These are phyloP conservation scores for Drosophila infuscata DNA, from an alignment of 2,888 invertebrate genomes.

Conservation along the genomic window DNA sequence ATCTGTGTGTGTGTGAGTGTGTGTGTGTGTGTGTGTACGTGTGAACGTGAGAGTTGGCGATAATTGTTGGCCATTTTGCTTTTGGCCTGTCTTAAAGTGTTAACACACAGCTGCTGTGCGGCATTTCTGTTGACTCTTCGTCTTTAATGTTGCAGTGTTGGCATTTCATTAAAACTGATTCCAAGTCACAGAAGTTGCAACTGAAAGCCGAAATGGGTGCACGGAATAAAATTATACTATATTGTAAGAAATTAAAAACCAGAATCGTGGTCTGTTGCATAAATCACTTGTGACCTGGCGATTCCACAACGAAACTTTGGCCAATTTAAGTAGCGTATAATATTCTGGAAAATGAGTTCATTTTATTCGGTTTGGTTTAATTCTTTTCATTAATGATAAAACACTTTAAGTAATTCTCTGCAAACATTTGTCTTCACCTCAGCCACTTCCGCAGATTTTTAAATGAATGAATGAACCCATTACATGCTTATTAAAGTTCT, in stretches of 20 bases:
- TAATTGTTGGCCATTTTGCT: conserved; percentile 47
- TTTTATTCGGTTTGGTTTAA: not conserved
- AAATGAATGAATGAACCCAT: conserved; percentile 29
- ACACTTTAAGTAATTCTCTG: conserved; percentile 28
- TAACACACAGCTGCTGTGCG: conserved; percentile 11
- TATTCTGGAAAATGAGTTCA: no score
- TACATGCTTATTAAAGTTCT: conserved; percentile 22
- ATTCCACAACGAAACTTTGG: conserved; percentile 8
- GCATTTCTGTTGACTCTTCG: conserved; percentile 10
- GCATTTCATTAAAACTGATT: conserved; percentile 65
- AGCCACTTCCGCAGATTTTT: conserved; percentile 25
- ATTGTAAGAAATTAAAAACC: conserved; percentile 27
- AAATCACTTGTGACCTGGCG: conserved; percentile 31
- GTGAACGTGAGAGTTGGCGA: conserved; percentile 4
- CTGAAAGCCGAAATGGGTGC: conserved; percentile 16
- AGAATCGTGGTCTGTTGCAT: conserved; percentile 13
- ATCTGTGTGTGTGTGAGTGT: conserved; percentile 3
- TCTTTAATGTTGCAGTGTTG: conserved; percentile 53
- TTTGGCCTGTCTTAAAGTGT: conserved; percentile 32
- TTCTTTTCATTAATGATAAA: conserved; percentile 16
- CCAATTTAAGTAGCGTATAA: conserved; percentile 5
- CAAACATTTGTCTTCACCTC: conserved; percentile 21
- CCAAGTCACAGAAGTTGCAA: conserved; percentile 35
- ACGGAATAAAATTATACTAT: conserved; percentile 48
- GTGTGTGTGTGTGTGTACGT: conserved; percentile 3